Percentiles rank a stretch among this genome's conserved stretches.
phyloP scores from a whole-genome alignment of 2,113 vertebrate genomes.

The Bufo gargarizans region DNA sequence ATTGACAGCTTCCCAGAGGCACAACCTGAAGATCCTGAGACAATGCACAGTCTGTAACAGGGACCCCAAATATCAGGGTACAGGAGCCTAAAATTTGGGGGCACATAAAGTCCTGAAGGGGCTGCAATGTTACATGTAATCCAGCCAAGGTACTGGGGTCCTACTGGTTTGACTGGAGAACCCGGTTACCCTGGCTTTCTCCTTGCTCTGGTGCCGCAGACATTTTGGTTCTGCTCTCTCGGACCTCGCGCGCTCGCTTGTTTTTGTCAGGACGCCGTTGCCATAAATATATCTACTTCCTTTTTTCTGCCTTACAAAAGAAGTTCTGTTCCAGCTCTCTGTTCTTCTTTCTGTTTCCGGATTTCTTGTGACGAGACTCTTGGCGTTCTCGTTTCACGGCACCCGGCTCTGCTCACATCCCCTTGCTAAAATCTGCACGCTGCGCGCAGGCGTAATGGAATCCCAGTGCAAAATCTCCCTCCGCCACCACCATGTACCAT shows the following conservation, averaged over 20 bases:
- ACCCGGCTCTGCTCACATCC: conserved; percentile 14
- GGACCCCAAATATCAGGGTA: too few relatives aligned
- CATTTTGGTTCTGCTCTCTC: background rate
- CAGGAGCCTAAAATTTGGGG: too few relatives aligned
- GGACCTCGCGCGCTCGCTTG: background rate
- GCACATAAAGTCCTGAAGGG: background rate
- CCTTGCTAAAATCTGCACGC: conserved; percentile 3
- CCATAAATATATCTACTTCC: conserved; percentile 52
- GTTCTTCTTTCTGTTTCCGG: conserved; percentile 57
- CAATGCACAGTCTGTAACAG: too few relatives aligned
- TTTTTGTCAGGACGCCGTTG: conserved; percentile 37
- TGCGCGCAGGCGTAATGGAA: background rate
- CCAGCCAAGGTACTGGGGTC: background rate
- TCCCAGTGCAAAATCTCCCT: background rate
- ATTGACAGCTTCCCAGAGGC: too few relatives aligned
- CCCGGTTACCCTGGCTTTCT: too few relatives aligned
- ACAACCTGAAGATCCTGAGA: too few relatives aligned
- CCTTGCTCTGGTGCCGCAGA: background rate
- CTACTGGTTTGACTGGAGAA: background rate
- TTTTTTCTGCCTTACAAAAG: conserved; percentile 57
- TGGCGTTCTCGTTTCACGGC: background rate
- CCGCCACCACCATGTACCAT: background rate
- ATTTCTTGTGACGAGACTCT: conserved; percentile 17
- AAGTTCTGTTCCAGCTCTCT: conserved; percentile 54
- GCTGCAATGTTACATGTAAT: background rate